phyloP scores from a whole-genome alignment of 2,888 invertebrate genomes.

The Strigamia transsilvanica region DNA sequence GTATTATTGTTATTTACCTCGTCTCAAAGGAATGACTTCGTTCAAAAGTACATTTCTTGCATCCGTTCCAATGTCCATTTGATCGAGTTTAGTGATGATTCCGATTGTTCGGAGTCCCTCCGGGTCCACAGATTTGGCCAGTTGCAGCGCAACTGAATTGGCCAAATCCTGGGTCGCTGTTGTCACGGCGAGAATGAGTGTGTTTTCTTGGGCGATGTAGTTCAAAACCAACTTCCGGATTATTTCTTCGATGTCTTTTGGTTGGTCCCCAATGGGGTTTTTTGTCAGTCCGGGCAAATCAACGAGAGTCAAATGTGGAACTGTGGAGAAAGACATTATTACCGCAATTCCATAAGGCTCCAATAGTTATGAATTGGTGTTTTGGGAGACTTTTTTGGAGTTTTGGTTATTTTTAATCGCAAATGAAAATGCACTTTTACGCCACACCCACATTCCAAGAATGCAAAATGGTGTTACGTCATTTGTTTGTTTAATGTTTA shows the following conservation, averaged over 20 bases:
- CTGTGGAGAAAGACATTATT: conserved; percentile 59
- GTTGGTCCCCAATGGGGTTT: conserved; percentile 65
- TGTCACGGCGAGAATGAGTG: conserved; percentile 18
- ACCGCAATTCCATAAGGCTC: too few relatives aligned
- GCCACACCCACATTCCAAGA: too few relatives aligned
- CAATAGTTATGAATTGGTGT: too few relatives aligned
- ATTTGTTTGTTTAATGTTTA: neutral
- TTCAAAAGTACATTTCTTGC: conserved; percentile 65
- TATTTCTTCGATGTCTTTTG: conserved; percentile 58
- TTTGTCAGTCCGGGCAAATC: conserved; percentile 66
- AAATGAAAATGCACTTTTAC: too few relatives aligned
- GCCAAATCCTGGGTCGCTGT: conserved; percentile 45
- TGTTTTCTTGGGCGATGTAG: conserved; percentile 28
- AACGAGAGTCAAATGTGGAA: conserved; percentile 65
- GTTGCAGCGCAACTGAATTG: conserved; percentile 40
- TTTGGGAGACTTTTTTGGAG: too few relatives aligned
- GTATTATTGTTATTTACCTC: conserved; percentile 56
- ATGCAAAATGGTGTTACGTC: too few relatives aligned
- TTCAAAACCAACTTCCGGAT: conserved; percentile 15
- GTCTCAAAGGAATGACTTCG: conserved; percentile 62
- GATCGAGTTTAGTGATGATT: conserved; percentile 65
- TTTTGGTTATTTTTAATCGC: too few relatives aligned
- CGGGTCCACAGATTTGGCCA: conserved; percentile 46
- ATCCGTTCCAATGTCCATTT: conserved; percentile 66
- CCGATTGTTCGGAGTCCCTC: conserved; percentile 62